Base-by-base conservation (phyloP, 2,888 invertebrate species). In the Perdita meconis region DNA sequence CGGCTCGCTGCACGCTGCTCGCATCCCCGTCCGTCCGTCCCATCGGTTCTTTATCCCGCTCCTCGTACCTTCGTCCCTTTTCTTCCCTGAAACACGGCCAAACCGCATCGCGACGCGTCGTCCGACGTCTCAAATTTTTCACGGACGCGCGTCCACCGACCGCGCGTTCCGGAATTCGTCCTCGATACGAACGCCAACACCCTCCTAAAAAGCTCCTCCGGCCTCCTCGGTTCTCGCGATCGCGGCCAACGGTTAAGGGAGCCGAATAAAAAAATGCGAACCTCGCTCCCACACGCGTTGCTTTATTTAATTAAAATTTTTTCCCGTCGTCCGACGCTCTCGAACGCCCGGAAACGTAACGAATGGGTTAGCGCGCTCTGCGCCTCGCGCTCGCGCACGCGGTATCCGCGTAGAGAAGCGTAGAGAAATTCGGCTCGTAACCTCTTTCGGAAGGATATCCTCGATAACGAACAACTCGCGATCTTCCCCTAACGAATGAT, bases 71-170 rank as follows among this genome's bases (percentile, higher is more conserved):
- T 34, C 50, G 61, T 63, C 36, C 19, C 57, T 30, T 44, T 5
- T 47, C 66, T 67, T 56, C 40, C 67, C 68, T 89, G 90, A 90
- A 91, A 88, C 88, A 80, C 82, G 86, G 91, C 90, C 90, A 91
- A 92, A 90, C 92, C 91, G 83, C 92, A 65, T 73, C 70, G 73
- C 71, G 42, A 51, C 64, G 56, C 84, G 81, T 81, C 84, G 81
- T 81, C 65, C 80, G 80, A 61, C 30, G 30, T 30, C 30, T 40
- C 70, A 78, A 83, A 86, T 87, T 88, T 86, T 85, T 87, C 77
- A 50, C 56, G n/a, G 57, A 47, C 34, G 44, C 24, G 19, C 6
- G 44, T 55, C 66, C 30, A 50, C 19, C 16, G 55, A 24, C 30
- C 63, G 50, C 6, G 6, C n/a, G 60, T 36, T 59, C 69, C 42